Percentiles rank a stretch among this genome's conserved stretches.
Evolutionary conservation across 2,797 vertebrate genomes (phyloP).

Genomic region (Botia almorhae): DNA sequence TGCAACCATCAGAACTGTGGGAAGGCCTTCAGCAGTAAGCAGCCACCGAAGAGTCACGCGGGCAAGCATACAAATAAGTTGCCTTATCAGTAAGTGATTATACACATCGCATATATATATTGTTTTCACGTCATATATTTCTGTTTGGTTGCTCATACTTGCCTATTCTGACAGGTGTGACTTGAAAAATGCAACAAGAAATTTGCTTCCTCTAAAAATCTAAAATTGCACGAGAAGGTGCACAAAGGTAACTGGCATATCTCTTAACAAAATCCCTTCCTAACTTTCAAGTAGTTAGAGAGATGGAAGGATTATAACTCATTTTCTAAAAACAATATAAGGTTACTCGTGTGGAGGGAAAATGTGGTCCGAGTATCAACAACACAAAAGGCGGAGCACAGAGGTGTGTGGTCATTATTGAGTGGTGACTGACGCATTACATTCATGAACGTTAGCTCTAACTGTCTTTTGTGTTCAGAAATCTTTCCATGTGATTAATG

Average conservation of each 20-base stretch:
- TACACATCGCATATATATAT: too few relatives aligned
- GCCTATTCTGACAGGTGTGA: conserved; percentile 76
- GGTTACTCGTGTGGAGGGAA: conserved; percentile 87
- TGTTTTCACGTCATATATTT: too few relatives aligned
- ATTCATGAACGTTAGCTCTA: neutral
- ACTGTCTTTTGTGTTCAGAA: conserved; percentile 55
- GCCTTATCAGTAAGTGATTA: too few relatives aligned
- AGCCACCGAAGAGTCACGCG: conserved; percentile 39
- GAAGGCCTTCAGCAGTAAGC: conserved; percentile 86
- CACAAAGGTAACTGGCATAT: conserved; percentile 80
- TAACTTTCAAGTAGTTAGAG: neutral
- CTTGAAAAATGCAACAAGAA: conserved; percentile 79
- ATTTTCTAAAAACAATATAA: conserved; percentile 58
- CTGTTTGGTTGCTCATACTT: neutral
- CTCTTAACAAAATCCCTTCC: neutral
- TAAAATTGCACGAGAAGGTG: conserved; percentile 83
- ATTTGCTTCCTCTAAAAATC: conserved; percentile 74
- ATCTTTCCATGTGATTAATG: conserved; percentile 79
- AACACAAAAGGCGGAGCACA: conserved; percentile 80
- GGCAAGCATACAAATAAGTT: conserved; percentile 77
- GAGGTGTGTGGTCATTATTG: conserved; percentile 71
- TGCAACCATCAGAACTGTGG: conserved; percentile 84
- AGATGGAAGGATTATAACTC: neutral
- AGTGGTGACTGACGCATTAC: neutral
- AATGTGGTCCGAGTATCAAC: conserved; percentile 89